Evolutionary conservation across 1,140 invertebrate genomes (phyloP), one percentile per base, ranked within the genome.

Genomic region (Bombus soroeensis): DNA sequence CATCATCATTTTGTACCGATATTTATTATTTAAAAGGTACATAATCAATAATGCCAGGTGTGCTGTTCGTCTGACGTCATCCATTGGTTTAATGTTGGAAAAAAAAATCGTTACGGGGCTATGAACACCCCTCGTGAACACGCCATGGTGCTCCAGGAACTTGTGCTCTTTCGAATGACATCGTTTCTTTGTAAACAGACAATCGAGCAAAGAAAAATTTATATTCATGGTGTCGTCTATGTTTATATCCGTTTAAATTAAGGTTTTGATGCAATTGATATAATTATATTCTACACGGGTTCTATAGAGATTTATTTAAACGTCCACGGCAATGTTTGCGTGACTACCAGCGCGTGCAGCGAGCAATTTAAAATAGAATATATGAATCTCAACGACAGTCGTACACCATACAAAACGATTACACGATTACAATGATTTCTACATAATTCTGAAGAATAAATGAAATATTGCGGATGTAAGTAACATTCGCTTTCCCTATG

Each of bases 31-130:
- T 87, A 80, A 86, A 85, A 43, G 73, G 32, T 71, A 66, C 22
- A 66, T 83, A 78, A 90, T 92, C 90, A 85, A 92, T 92, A 89
- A 85, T 64, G 68, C 90, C 92, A 92, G 92, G 90, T 92, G 92
- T 85, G 81, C 75, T 41, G 43, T 78, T 81, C 34, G 62, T 64
- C 78, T 92, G 92, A 92, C 92, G 92, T 92, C 91, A 92, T 66
- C 73, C 74, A 85, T 80, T 83, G 90, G 88, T 89, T 91, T 89
- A 90, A 86, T 81, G 83, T 85, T 71, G 66, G 83, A 87, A 68
- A 75, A 87, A 87, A n/a, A 89, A 87, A 85, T 89, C 85, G 77
- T 81, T 88, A 83, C 84, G 85, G 83, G 87, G 83, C 87, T 84
- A 82, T 76, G 71, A 85, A 76, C 87, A 91, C 88, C 88, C 90